These are phyloP conservation scores for Dascyllus trimaculatus DNA, from an alignment of 2,113 vertebrate species.

Conservation along the genomic window DNA sequence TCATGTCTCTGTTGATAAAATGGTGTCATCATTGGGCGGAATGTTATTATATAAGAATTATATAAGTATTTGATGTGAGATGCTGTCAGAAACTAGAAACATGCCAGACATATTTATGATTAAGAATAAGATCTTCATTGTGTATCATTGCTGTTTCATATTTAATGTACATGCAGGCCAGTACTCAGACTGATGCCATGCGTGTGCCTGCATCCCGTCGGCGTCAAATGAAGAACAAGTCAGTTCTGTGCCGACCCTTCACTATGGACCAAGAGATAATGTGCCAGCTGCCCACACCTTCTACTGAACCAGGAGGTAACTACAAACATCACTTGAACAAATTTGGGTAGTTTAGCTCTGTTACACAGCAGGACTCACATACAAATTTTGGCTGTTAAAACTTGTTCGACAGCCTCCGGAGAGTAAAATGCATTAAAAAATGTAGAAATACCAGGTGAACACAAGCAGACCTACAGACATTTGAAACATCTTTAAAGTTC, in stretches of 20 bases:
- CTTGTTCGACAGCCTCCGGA: background rate
- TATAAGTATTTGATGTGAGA: background rate
- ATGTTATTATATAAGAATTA: too few relatives aligned
- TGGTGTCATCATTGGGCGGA: too few relatives aligned
- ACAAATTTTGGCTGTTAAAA: background rate
- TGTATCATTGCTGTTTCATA: background rate
- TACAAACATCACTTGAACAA: background rate
- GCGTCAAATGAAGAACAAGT: slow-evolving; percentile 96
- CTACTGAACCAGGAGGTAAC: slow-evolving; percentile 80
- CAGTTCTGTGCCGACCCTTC: slow-evolving; percentile 95
- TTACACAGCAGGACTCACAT: background rate
- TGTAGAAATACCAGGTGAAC: background rate
- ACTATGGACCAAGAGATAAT: slow-evolving; percentile 93
- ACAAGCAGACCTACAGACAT: background rate
- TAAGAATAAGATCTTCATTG: background rate
- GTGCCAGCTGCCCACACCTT: slow-evolving; percentile 89
- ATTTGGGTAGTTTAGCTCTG: background rate
- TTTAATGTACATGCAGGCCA: slow-evolving; percentile 85
- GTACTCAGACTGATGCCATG: slow-evolving; percentile 95
- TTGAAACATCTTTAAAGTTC: background rate
- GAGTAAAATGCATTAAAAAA: background rate
- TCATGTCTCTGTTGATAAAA: too few relatives aligned
- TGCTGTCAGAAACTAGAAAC: background rate
- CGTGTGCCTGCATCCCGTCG: slow-evolving; percentile 88
- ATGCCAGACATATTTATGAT: background rate